A percentile compares a stretch with the other conserved stretches of the same genome.
Conservation (phyloP, 2,888 invertebrate genomes). For the Drosophila stalkeri region DNA sequence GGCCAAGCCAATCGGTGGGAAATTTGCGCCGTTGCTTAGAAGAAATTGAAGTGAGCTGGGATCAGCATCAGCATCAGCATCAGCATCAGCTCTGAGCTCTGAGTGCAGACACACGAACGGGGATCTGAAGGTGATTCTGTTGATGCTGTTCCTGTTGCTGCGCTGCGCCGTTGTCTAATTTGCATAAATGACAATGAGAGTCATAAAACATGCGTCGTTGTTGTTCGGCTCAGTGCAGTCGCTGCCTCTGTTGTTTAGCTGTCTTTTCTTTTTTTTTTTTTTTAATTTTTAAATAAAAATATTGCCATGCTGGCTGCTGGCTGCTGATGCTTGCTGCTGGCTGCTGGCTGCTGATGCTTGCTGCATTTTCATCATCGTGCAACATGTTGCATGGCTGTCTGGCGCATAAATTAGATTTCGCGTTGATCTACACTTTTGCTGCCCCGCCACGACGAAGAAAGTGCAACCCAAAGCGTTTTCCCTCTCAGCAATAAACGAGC, state of each 20-base stretch:
- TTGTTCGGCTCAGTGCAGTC: conserved; percentile 54
- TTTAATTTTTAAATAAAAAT: conserved; percentile 62
- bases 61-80: conserved; percentile 25
- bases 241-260: conserved; percentile 22
- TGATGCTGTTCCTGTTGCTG: conserved; percentile 35
- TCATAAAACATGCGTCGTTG: conserved; percentile 82
- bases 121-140: conserved; percentile 29
- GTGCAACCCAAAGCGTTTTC: conserved; percentile 71
- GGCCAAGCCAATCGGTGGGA: conserved; percentile 54
- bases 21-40: conserved; percentile 72
- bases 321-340: conserved; percentile 35
- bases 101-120: neutral
- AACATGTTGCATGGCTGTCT: conserved; percentile 70
- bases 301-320: conserved; percentile 33
- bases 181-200: conserved; percentile 82
- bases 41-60: conserved; percentile 49
- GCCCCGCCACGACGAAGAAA: conserved; percentile 65
- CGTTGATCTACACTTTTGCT: conserved; percentile 76
- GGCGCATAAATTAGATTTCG: conserved; percentile 78
- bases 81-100: conserved; percentile 22
- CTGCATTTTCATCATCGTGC: conserved; percentile 64
- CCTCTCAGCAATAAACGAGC: conserved; percentile 45
- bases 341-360: conserved; percentile 31
- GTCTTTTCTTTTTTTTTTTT: conserved; percentile 2
- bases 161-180: conserved; percentile 67